Base-by-base conservation (phyloP, 2,888 invertebrate species). In the Charanyca ferruginea region DNA sequence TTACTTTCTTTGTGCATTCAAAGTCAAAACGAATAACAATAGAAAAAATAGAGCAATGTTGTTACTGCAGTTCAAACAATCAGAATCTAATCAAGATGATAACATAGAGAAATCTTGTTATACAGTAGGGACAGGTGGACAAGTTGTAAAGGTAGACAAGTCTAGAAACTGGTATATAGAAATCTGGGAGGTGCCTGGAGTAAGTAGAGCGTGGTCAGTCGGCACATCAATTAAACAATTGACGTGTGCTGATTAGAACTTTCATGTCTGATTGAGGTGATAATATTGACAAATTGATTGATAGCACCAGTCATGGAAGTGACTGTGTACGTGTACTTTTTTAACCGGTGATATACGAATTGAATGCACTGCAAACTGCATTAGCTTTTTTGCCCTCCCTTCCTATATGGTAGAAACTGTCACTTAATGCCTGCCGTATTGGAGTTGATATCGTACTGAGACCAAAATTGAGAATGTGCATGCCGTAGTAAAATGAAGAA, bases 101-200 rank as follows among this genome's bases (percentile, higher is more conserved):
- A 77, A 67, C 68, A 75, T 72, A 60, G 68, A 68, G 61, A 75
- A 75, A 81, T 47, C 68, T 48, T 44, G 59, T 62, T 44, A 66
- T n/a, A 66, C 68, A 66, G 57, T 77, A 82, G 72, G 61, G 59
- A 75, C 71, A 77, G 77, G 81, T 38, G 16, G 4, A 5, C 38
- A 16, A 38, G 38, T 16, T 16, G 1, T 16, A 55, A 42, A 45
- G 38, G 32, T 55, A 79, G 74, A 62, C 73, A 60, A 57, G 83
- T 78, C 80, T 87, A 85, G 87, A 89, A 89, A 90, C 86, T 84
- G 58, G 85, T 82, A 77, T 82, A 77, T 87, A 91, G 91, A 91
- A 90, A 90, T 86, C 88, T 66, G 73, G 85, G 87, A 85, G 85
- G 83, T 73, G 67, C 84, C 66, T 64, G 68, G 64, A 73, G 69